Evolutionary conservation across 2,113 vertebrate genomes (phyloP).

Genomic region (Rhea americana): DNA sequence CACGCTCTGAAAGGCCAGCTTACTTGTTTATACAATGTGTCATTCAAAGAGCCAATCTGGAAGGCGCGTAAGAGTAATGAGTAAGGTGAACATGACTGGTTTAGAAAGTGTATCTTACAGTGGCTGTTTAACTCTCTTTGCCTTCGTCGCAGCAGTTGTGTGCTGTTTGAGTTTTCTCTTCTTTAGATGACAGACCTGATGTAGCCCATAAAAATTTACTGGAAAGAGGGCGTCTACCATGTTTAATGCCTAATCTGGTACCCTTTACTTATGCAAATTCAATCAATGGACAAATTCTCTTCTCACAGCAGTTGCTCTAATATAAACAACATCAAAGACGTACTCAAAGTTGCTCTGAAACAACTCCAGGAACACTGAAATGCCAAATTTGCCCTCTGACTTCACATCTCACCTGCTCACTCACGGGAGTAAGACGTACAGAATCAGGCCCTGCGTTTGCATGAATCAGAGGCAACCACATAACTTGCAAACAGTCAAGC

Average conservation of each 20-base stretch:
- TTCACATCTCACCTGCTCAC: background rate
- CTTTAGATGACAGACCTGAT: background rate
- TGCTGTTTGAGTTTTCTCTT: background rate
- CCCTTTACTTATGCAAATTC: slow-evolving; percentile 49
- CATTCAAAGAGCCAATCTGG: background rate
- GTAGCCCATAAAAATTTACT: background rate
- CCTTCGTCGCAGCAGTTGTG: background rate
- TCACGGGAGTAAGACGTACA: background rate
- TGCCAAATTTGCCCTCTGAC: background rate
- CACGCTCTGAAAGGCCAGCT: background rate
- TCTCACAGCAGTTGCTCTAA: slow-evolving; percentile 1
- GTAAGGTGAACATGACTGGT: background rate
- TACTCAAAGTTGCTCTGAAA: background rate
- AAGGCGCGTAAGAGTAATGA: background rate
- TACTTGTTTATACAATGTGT: background rate
- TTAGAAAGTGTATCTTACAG: background rate
- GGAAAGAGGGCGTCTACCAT: background rate
- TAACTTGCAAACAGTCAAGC: background rate
- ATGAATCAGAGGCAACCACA: background rate
- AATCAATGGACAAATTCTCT: slow-evolving; percentile 31
- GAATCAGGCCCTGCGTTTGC: accelerated
- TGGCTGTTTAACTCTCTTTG: background rate
- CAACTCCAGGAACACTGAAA: background rate
- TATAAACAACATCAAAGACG: slow-evolving; percentile 42
- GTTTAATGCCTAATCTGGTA: slow-evolving; percentile 10